These are phyloP conservation scores for Anguilla pacifica DNA, from an alignment of 2,797 vertebrate species.

Conservation along the genomic window DNA sequence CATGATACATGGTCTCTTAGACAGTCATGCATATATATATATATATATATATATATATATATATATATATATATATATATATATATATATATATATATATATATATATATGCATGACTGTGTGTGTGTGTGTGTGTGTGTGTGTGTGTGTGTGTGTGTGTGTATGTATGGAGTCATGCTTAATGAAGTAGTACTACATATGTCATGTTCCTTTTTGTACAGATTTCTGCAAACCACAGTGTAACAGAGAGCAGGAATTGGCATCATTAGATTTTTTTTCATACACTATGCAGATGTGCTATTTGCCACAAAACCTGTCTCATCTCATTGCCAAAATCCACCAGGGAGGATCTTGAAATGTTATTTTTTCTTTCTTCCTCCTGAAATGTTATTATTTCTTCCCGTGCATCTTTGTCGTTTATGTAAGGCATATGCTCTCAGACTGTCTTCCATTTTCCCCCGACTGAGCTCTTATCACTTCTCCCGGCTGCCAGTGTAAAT, in stretches of 20 bases:
- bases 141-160: neutral
- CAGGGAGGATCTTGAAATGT: neutral
- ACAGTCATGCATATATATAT: neutral
- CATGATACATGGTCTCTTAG: neutral
- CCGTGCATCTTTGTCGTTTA: neutral
- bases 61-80: no score
- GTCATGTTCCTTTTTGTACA: neutral
- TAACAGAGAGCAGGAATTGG: neutral
- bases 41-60: no score
- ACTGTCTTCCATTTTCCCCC: neutral
- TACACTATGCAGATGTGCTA: neutral
- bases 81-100: no score
- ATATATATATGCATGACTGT: no score
- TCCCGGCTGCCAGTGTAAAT: neutral
- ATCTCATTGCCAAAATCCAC: neutral
- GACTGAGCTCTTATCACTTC: neutral
- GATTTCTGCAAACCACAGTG: neutral
- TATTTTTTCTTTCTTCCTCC: neutral
- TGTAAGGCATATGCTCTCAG: neutral
- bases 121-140: neutral
- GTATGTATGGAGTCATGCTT: neutral
- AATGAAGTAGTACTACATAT: neutral
- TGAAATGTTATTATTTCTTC: neutral
- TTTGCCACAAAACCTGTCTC: neutral
- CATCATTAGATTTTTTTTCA: neutral